Evolutionary conservation across 2,113 vertebrate genomes (phyloP), one percentile per base, ranked within the genome.

Genomic region (Syrmaticus mikado): DNA sequence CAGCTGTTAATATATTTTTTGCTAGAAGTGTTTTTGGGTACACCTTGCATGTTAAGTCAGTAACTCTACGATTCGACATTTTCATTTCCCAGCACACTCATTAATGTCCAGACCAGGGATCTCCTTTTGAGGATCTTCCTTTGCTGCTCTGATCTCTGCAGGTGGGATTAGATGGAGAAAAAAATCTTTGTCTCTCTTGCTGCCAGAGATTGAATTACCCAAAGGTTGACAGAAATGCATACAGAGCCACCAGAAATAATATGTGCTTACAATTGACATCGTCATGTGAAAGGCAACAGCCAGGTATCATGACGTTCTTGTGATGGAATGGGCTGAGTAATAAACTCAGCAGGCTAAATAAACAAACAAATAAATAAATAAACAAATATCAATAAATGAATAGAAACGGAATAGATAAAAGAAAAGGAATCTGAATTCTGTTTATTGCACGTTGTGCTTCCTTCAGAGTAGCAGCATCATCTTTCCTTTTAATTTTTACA

Each of bases 401-500:
- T 6, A 78, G 40, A 84, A 85, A 74, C 9, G 43, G 8, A 91
- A 22, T 18, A 75, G 24, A 82, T 53, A 81, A 85, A 88, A 83
- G 6, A 13, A 43, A 32, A 86, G 15, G 8, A 77, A 81, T 38
- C 17, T 50, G 11, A 72, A 77, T 40, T 91, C 43, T 66, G 22
- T 85, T 78, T 70, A 70, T 38, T 32, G 19, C 67, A 36, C 3
- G 11, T 6, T 68, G 7, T 50, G 6, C 38, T 94, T 78, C 52
- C 58, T 58, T 36, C 8, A 57, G 53, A 67, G 19, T 73, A 77
- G 46, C 5, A 89, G 34, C 12, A 50, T 52, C 1, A 1, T 38
- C 8, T 87, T 87, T 85, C 50, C 28, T 93, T 92, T 92, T 90
- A 81, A 53, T 89, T 93, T 96, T 92, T 90, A 75, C 53, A 58